A percentile compares a stretch with the other conserved stretches of the same genome.
Conservation (phyloP, 92 coral and sea anemone species). For the Siderastrea siderea region DNA sequence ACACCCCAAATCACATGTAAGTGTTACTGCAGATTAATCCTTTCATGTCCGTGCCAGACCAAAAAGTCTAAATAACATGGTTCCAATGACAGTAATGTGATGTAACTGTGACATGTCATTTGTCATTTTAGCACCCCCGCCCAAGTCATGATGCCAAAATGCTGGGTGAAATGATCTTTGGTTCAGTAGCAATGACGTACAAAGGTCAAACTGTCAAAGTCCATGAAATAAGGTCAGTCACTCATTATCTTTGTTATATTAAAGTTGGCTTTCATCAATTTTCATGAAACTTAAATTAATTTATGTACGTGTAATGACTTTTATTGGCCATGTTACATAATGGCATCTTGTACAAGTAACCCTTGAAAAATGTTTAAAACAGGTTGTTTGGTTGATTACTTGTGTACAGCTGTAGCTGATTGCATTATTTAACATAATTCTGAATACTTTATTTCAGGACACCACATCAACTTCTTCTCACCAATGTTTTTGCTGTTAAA, state of each 20-base stretch:
- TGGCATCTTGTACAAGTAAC: too few species aligned
- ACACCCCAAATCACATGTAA: slow-evolving; percentile 18
- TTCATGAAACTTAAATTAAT: too few species aligned
- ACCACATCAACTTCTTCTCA: slow-evolving; percentile 90
- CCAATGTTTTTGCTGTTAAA: slow-evolving; percentile 93
- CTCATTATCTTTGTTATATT: neutral
- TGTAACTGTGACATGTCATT: neutral
- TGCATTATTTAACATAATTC: neutral
- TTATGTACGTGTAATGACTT: too few species aligned
- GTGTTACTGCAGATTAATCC: neutral
- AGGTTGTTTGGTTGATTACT: too few species aligned
- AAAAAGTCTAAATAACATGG: too few species aligned
- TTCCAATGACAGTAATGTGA: neutral
- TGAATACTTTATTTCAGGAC: slow-evolving; percentile 56
- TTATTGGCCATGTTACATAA: too few species aligned
- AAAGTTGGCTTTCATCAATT: too few species aligned
- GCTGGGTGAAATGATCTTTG: slow-evolving; percentile 99
- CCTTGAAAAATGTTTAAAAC: too few species aligned
- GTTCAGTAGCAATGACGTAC: slow-evolving; percentile 98
- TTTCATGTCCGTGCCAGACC: too few species aligned
- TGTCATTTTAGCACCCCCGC: slow-evolving; percentile 66
- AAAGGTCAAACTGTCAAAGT: slow-evolving; percentile 98
- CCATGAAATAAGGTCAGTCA: slow-evolving; percentile 84
- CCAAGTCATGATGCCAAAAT: slow-evolving; percentile 91
- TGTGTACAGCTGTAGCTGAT: neutral